Evolutionary conservation across 2,888 invertebrate genomes (phyloP).

Genomic region (Amphipoea lucens): DNA sequence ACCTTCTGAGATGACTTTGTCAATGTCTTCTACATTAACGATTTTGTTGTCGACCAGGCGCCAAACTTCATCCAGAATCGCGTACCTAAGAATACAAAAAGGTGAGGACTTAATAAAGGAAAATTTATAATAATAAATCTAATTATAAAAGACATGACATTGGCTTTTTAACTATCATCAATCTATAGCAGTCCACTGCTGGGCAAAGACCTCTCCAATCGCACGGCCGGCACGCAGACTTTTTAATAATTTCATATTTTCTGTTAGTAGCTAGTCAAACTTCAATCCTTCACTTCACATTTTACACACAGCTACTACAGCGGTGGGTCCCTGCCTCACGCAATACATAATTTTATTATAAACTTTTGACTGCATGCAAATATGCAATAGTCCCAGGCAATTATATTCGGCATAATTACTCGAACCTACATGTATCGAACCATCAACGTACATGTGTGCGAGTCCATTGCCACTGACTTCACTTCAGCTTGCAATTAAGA

Average conservation of each 20-base stretch:
- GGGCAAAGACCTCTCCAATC: background rate
- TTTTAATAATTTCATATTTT: background rate
- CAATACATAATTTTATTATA: background rate
- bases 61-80: slow-evolving; percentile 98
- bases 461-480: background rate
- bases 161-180: background rate
- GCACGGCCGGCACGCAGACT: background rate
- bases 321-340: background rate
- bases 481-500: background rate
- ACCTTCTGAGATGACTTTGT: slow-evolving; percentile 98
- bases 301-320: background rate
- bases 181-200: background rate
- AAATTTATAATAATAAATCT: background rate
- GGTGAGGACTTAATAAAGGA: background rate
- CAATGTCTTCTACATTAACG: slow-evolving; percentile 96
- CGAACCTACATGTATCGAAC: background rate
- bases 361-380: background rate
- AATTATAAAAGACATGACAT: background rate
- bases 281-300: background rate
- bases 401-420: background rate
- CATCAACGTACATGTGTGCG: background rate
- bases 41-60: slow-evolving; percentile 95
- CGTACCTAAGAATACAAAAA: slow-evolving; percentile 92
- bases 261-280: background rate
- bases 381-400: background rate